Percentiles rank a stretch among this genome's conserved stretches.
Evolutionary conservation across 2,888 invertebrate species (phyloP).

Genomic region (Diadegma fenestrale): DNA sequence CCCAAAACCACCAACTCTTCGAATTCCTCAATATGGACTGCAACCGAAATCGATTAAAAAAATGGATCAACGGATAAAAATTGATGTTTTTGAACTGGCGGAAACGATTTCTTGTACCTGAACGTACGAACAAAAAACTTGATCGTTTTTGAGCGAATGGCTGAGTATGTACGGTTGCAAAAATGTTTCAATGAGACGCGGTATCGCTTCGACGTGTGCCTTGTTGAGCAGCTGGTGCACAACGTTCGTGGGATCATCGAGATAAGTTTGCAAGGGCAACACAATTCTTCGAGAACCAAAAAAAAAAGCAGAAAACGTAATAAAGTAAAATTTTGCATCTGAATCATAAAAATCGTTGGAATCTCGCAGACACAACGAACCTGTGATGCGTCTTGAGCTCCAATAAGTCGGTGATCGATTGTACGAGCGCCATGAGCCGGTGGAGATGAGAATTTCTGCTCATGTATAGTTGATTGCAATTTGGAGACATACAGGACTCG

Average conservation of each 20-base stretch:
- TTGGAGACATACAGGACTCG: constrained; percentile 70
- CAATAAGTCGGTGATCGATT: constrained; percentile 78
- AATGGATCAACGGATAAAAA: neutral
- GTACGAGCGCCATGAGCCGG: constrained; percentile 75
- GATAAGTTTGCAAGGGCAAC: constrained; percentile 75
- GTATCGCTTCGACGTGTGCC: constrained; percentile 77
- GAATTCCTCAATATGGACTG: constrained; percentile 77
- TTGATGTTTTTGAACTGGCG: neutral
- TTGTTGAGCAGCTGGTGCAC: constrained; percentile 75
- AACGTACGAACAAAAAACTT: constrained; percentile 83
- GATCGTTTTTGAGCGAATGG: constrained; percentile 83
- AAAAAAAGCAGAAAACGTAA: neutral
- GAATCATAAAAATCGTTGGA: neutral
- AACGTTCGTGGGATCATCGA: constrained; percentile 76
- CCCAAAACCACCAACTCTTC: constrained; percentile 81
- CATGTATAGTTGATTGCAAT: constrained; percentile 74
- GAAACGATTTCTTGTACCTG: constrained; percentile 76
- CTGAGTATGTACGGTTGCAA: constrained; percentile 83
- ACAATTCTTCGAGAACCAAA: constrained; percentile 70
- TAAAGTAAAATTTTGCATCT: neutral
- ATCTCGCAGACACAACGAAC: constrained; percentile 61
- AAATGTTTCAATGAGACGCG: constrained; percentile 82
- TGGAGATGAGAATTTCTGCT: constrained; percentile 75
- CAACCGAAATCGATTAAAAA: constrained; percentile 15
- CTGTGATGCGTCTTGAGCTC: constrained; percentile 77